Evolutionary conservation across 1,140 invertebrate genomes (phyloP).

Genomic region (Hirudo medicinalis): DNA sequence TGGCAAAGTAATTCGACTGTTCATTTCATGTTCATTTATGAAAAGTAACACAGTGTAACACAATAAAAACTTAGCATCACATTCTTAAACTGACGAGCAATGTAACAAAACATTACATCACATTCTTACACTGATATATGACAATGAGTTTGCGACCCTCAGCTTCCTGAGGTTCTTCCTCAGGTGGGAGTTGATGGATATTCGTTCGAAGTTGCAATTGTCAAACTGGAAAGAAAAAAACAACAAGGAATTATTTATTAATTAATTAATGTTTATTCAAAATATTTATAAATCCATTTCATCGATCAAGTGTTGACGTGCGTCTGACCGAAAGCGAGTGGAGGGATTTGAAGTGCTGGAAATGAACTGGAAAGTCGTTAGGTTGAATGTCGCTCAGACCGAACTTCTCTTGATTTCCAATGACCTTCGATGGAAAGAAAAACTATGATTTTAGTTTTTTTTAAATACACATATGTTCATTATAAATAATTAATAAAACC

Average conservation of each 20-base stretch:
- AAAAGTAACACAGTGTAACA: too few species aligned
- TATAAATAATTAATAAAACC: too few species aligned
- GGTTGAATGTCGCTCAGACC: conserved; percentile 68
- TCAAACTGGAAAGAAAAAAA: background rate
- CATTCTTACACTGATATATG: background rate
- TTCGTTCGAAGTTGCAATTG: background rate
- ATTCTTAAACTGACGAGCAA: too few species aligned
- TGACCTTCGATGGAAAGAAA: conserved; percentile 48
- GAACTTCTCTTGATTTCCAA: conserved; percentile 51
- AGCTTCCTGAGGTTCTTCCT: background rate
- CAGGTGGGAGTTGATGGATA: background rate
- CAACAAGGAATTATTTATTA: background rate
- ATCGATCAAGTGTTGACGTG: background rate
- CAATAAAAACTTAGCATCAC: too few species aligned
- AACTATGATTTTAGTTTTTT: background rate
- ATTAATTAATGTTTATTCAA: background rate
- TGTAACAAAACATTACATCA: conserved; percentile 17
- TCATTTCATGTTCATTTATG: too few species aligned
- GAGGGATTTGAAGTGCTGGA: conserved; percentile 63
- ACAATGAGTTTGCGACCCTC: too few species aligned
- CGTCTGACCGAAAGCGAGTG: conserved; percentile 39
- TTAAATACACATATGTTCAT: background rate
- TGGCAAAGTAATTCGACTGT: too few species aligned
- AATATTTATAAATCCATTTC: background rate
- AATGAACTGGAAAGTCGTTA: conserved; percentile 62